phyloP scores from a whole-genome alignment of 2,113 vertebrate genomes.

The Notothenia coriiceps region DNA sequence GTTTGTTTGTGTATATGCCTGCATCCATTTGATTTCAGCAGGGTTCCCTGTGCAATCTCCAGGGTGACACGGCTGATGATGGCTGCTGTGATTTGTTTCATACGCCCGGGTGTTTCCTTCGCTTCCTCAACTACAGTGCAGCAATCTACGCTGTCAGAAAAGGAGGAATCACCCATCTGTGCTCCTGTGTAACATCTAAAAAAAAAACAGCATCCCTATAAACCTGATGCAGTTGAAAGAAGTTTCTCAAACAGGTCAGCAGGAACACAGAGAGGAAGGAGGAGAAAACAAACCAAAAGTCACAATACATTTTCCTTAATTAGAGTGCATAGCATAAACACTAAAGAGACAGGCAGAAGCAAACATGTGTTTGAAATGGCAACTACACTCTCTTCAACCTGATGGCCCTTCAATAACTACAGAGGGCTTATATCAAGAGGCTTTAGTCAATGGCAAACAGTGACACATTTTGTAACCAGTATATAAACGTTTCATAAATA shows the following conservation, averaged over 20 bases:
- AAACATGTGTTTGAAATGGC: conserved; percentile 26
- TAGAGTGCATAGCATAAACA: conserved; percentile 3
- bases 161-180: conserved; percentile 65
- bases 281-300: not conserved
- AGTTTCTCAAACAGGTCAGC: conserved; percentile 8
- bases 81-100: conserved; percentile 66
- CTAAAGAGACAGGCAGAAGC: conserved; percentile 2
- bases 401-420: not conserved
- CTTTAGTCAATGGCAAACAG: not conserved
- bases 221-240: not conserved
- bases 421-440: not conserved
- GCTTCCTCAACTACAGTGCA: conserved; percentile 29
- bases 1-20: conserved; percentile 39
- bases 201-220: not conserved
- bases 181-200: conserved; percentile 26
- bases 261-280: not conserved
- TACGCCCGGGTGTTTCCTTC: conserved; percentile 70
- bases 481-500: not conserved
- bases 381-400: conserved; percentile 28
- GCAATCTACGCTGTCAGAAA: conserved; percentile 54
- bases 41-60: conserved; percentile 66
- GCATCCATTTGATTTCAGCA: conserved; percentile 65
- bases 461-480: not conserved
- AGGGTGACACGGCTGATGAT: conserved; percentile 66
- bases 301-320: conserved; percentile 28